These are phyloP conservation scores for Spilosoma lubricipeda DNA, from an alignment of 2,888 invertebrate genomes.

Conservation along the genomic window DNA sequence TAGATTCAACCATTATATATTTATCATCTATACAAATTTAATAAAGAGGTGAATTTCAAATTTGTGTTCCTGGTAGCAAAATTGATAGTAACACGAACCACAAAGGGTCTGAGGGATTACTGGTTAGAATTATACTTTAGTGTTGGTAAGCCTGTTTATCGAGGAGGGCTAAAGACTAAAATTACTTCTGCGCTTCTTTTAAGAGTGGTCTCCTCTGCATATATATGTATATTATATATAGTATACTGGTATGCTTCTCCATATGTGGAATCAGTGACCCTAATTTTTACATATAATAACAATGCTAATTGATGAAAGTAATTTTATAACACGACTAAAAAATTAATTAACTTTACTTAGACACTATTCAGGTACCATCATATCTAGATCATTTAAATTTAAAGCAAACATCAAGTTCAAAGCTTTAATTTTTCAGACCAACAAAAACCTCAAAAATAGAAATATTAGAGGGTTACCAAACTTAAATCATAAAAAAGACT, in stretches of 20 bases:
- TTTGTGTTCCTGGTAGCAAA: no score
- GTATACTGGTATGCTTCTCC: no score
- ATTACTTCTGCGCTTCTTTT: not conserved
- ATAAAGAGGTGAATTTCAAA: no score
- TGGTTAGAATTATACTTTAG: no score
- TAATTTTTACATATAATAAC: not conserved
- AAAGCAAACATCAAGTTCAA: slow-evolving; percentile 5
- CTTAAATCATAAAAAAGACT: slow-evolving; percentile 48
- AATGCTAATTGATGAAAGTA: not conserved
- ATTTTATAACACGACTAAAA: not conserved
- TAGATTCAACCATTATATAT: not conserved
- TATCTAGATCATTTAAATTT: slow-evolving; percentile 29
- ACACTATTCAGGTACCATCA: not conserved
- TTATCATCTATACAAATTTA: no score
- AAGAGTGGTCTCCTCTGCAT: no score
- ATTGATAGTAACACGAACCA: no score
- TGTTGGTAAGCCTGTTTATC: no score
- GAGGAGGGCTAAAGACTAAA: no score
- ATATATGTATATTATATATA: no score
- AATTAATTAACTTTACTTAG: not conserved
- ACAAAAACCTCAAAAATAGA: slow-evolving; percentile 27
- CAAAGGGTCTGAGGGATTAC: no score
- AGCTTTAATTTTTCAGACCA: slow-evolving; percentile 26
- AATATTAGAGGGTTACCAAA: slow-evolving; percentile 24
- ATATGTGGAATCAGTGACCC: no score